These are phyloP conservation scores for Parnassius mnemosyne DNA, from an alignment of 2,888 invertebrate genomes.

Conservation along the genomic window DNA sequence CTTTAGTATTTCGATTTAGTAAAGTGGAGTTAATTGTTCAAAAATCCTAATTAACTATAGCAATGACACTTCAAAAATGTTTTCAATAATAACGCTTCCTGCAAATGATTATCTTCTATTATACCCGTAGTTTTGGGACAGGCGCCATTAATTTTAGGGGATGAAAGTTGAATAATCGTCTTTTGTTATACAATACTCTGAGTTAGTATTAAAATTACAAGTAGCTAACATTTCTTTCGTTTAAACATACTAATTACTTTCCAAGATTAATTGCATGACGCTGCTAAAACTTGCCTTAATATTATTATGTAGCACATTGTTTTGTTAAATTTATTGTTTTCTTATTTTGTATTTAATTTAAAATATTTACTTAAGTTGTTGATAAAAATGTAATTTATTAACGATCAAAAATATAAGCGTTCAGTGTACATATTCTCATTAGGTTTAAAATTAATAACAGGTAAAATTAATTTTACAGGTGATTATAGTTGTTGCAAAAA, in stretches of 20 bases:
- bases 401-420: too few species aligned
- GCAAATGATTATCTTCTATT: not conserved
- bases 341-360: too few species aligned
- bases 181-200: conserved; percentile 18
- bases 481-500: too few species aligned
- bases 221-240: conserved; percentile 14
- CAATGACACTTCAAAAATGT: not conserved
- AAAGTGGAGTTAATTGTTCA: too few species aligned
- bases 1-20: too few species aligned
- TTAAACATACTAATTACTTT: conserved; percentile 5
- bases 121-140: not conserved
- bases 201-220: conserved; percentile 17
- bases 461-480: too few species aligned
- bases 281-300: not conserved
- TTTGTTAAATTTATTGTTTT: too few species aligned
- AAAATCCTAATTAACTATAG: too few species aligned
- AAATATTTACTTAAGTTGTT: too few species aligned
- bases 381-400: too few species aligned
- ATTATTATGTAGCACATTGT: not conserved
- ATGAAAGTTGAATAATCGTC: conserved; percentile 14
- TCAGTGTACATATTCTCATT: too few species aligned
- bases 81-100: not conserved
- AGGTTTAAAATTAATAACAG: too few species aligned
- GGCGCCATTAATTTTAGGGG: not conserved
- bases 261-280: not conserved